A percentile compares a stretch with the other conserved stretches of the same genome.
Conservation (phyloP, 2,797 vertebrate species). For the Arrhamphus sclerolepis region DNA sequence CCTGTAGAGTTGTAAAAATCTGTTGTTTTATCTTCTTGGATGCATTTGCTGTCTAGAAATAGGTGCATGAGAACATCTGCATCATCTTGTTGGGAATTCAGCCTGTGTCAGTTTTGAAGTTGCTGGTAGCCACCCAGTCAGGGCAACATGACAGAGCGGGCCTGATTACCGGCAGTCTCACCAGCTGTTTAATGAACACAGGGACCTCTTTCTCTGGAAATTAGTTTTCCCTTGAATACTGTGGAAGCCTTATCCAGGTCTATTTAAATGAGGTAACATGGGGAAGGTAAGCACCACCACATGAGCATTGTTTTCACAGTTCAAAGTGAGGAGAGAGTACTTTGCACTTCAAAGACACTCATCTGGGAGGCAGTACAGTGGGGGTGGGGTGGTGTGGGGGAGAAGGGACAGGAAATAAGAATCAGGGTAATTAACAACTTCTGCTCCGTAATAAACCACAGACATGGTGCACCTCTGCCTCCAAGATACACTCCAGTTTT, state of each 20-base stretch:
- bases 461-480: conserved; percentile 70
- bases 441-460: conserved; percentile 86
- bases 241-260: conserved; percentile 84
- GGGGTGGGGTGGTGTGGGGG: conserved; percentile 76
- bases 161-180: conserved; percentile 76
- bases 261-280: conserved; percentile 89
- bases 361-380: conserved; percentile 86
- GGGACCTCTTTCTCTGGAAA: conserved; percentile 82
- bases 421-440: conserved; percentile 92
- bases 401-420: conserved; percentile 89
- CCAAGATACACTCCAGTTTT: conserved; percentile 65
- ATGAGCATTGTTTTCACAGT: conserved; percentile 89
- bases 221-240: conserved; percentile 85
- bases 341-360: conserved; percentile 92
- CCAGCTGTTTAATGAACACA: conserved; percentile 84
- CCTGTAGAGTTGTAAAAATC: conserved; percentile 15
- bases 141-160: conserved; percentile 52
- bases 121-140: conserved; percentile 54
- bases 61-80: conserved; percentile 19
- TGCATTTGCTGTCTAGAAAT: conserved; percentile 30
- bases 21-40: conserved; percentile 17
- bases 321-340: conserved; percentile 89
- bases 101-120: conserved; percentile 50
- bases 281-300: conserved; percentile 87
- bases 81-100: conserved; percentile 25